Conservation (phyloP, 2,888 invertebrate genomes). For the Elegia similella region DNA sequence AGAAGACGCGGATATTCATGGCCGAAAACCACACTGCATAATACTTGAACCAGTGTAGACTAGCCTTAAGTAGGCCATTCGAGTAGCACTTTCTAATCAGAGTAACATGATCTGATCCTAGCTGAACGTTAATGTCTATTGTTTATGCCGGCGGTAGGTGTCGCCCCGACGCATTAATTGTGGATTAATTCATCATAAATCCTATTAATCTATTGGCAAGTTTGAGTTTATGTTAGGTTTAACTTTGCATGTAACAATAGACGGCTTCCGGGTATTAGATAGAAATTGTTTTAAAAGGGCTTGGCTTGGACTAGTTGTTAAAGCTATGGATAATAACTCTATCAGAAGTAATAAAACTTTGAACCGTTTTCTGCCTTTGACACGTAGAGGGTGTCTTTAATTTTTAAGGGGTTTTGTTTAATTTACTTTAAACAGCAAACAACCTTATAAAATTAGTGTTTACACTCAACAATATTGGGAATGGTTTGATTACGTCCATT, state of each 20-base stretch:
- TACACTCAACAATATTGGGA: no score
- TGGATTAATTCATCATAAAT: constrained; percentile 17
- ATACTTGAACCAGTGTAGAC: neutral
- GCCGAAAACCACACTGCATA: no score
- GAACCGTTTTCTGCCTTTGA: neutral
- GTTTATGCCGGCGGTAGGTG: constrained; percentile 27
- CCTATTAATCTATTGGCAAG: constrained; percentile 7
- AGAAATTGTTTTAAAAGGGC: neutral
- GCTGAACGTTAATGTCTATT: constrained; percentile 26
- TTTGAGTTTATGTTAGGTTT: constrained; percentile 2
- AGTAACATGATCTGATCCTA: constrained; percentile 33
- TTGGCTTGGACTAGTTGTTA: neutral
- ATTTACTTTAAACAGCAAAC: no score
- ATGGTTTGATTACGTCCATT: no score
- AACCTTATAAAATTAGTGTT: no score
- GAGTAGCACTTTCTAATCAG: constrained; percentile 44
- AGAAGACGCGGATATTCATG: no score
- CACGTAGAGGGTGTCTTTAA: no score
- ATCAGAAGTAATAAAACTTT: neutral
- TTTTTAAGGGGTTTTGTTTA: no score
- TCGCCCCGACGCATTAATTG: constrained; percentile 16
- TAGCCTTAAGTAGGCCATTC: constrained; percentile 23
- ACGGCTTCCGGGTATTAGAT: constrained; percentile 1
- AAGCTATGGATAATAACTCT: neutral
- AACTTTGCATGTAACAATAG: constrained; percentile 9